A percentile compares a stretch with the other conserved stretches of the same genome.
Evolutionary conservation across 2,888 invertebrate genomes (phyloP).

Genomic region (Macrophya annulata): DNA sequence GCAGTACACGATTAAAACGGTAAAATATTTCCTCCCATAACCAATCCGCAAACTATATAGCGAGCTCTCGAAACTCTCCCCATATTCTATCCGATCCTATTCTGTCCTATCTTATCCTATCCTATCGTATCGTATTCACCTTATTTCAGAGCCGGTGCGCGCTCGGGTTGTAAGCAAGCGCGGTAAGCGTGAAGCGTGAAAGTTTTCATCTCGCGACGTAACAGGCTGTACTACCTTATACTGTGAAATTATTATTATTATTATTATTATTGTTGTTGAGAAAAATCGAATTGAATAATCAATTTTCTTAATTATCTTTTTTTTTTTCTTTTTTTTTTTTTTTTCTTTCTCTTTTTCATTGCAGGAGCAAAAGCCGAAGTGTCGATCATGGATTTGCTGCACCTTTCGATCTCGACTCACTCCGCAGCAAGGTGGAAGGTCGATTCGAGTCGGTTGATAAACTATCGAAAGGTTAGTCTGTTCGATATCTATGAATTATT

Average conservation of each 20-base stretch:
- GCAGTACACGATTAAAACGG: slow-evolving; percentile 33
- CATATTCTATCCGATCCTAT: neutral
- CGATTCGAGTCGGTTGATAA: slow-evolving; percentile 90
- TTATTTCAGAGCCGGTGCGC: neutral
- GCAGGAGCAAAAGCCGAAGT: slow-evolving; percentile 95
- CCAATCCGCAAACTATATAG: neutral
- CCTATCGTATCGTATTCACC: too few relatives aligned
- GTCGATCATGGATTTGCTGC: slow-evolving; percentile 94
- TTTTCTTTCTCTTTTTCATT: slow-evolving; percentile 73
- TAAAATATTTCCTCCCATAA: slow-evolving; percentile 36
- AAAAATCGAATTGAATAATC: neutral
- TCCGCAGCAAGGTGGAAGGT: slow-evolving; percentile 93
- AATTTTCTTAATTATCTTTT: neutral
- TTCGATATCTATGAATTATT: neutral
- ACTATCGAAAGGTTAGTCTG: slow-evolving; percentile 81
- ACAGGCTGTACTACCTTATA: slow-evolving; percentile 31
- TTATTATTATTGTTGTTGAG: slow-evolving; percentile 4
- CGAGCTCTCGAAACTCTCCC: slow-evolving; percentile 36
- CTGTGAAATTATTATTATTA: slow-evolving; percentile 24
- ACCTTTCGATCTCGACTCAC: slow-evolving; percentile 92
- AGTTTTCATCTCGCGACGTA: slow-evolving; percentile 49
- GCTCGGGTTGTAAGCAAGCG: slow-evolving; percentile 12
- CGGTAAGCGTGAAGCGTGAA: slow-evolving; percentile 46
- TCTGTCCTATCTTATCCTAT: neutral
- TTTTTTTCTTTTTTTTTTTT: neutral